A percentile compares a stretch with the other conserved stretches of the same genome.
Evolutionary conservation across 2,797 vertebrate species (phyloP).

Genomic region (Neosalanx taihuensis): DNA sequence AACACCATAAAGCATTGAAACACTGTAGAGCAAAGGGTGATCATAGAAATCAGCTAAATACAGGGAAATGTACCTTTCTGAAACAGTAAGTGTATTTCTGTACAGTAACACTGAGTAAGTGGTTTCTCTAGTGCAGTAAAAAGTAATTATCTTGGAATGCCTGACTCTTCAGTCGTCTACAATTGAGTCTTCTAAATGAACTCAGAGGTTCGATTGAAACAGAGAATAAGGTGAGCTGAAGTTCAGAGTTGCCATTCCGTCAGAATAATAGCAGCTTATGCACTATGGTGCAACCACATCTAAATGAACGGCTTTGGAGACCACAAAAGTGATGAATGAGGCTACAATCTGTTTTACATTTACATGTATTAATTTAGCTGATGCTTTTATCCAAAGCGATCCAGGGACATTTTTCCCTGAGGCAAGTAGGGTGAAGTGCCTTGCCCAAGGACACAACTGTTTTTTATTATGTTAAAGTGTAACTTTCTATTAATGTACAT

Average conservation of each 20-base stretch:
- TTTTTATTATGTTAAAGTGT: not conserved
- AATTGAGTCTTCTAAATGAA: slow-evolving; percentile 31
- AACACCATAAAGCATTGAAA: slow-evolving; percentile 6
- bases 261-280: slow-evolving; percentile 2
- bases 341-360: no score
- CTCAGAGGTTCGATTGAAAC: slow-evolving; percentile 15
- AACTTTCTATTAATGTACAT: not conserved
- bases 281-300: slow-evolving; percentile 29
- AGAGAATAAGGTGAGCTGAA: slow-evolving; percentile 29
- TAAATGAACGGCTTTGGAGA: slow-evolving; percentile 27
- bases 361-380: no score
- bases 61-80: no score
- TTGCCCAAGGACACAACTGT: no score
- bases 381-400: no score
- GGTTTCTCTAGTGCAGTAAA: not conserved
- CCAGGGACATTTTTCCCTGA: no score
- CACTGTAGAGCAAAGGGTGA: no score
- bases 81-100: no score
- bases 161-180: slow-evolving; percentile 24
- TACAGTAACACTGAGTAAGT: not conserved
- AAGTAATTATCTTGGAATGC: not conserved
- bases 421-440: no score
- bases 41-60: no score
- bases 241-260: slow-evolving; percentile 33
- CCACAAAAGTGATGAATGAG: slow-evolving; percentile 44